phyloP scores from a whole-genome alignment of 1,140 invertebrate species.

The Aculops lycopersici region DNA sequence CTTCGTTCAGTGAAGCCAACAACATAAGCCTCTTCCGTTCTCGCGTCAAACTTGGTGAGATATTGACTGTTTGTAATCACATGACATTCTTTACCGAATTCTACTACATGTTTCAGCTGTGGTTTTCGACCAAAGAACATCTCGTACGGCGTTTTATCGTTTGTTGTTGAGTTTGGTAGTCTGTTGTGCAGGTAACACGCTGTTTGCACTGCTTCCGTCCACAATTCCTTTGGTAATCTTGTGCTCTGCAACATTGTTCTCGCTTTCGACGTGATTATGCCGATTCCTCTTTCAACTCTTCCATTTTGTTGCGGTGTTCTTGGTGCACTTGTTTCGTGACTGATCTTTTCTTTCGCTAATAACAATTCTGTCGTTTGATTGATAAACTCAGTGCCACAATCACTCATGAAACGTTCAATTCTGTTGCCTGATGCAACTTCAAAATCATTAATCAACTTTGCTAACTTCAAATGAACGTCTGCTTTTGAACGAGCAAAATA shows the following conservation, averaged over 20 bases:
- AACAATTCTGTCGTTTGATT: conserved; percentile 1
- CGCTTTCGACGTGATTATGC: conserved; percentile 13
- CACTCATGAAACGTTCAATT: conserved; percentile 3
- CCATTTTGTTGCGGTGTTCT: conserved; percentile 18
- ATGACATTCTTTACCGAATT: conserved; percentile 4
- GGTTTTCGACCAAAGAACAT: conserved; percentile 3
- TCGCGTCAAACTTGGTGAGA: not conserved
- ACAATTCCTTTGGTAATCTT: conserved; percentile 4
- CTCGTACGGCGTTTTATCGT: conserved; percentile 11
- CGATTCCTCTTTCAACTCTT: conserved; percentile 15
- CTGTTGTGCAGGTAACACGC: conserved; percentile 8
- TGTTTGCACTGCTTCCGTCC: conserved; percentile 8
- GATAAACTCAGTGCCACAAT: conserved; percentile 8
- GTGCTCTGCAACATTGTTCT: conserved; percentile 5
- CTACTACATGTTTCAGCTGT: conserved; percentile 3
- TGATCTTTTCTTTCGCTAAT: conserved; percentile 1
- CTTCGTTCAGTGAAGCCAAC: not conserved
- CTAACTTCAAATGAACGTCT: not conserved
- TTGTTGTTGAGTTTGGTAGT: not conserved
- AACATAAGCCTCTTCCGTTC: not conserved
- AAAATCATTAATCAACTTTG: conserved; percentile 1
- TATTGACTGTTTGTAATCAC: not conserved
- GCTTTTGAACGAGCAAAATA: conserved; percentile 5
- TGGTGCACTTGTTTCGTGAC: conserved; percentile 15
- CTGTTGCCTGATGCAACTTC: not conserved